Evolutionary conservation across 30 jellyfish, hydroid and myxozoan species (phyloP).

Genomic region (Calvadosia cruxmelitensis): DNA sequence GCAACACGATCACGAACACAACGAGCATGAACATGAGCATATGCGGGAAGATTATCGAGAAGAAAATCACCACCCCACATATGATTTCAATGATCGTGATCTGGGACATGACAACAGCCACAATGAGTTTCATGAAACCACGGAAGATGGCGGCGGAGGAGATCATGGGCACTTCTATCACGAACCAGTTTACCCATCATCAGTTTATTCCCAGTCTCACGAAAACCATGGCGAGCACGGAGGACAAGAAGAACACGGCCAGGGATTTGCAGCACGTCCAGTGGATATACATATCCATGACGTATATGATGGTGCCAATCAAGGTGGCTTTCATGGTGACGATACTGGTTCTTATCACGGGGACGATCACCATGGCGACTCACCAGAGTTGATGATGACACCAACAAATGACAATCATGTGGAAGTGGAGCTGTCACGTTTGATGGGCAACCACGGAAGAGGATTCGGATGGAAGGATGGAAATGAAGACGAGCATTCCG

Average conservation of each 20-base stretch:
- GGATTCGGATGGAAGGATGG: background rate
- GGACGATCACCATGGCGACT: background rate
- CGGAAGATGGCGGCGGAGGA: background rate
- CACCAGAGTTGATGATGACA: background rate
- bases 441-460: background rate
- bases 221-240: constrained; percentile 6
- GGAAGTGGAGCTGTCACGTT: background rate
- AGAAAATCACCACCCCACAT: constrained; percentile 12
- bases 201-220: background rate
- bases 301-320: background rate
- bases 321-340: background rate
- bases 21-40: constrained; percentile 17
- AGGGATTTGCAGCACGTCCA: background rate
- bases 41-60: constrained; percentile 26
- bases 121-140: constrained; percentile 13
- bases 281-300: constrained; percentile 1
- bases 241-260: background rate
- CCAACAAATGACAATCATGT: constrained; percentile 1
- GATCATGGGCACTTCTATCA: constrained; percentile 7
- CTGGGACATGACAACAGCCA: constrained; percentile 19
- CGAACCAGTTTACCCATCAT: constrained; percentile 2
- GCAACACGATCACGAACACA: constrained; percentile 24
- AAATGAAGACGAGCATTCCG: background rate
- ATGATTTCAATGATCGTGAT: background rate
- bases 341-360: background rate